phyloP scores from a whole-genome alignment of 2,888 invertebrate species.

The Dryococelus australis region DNA sequence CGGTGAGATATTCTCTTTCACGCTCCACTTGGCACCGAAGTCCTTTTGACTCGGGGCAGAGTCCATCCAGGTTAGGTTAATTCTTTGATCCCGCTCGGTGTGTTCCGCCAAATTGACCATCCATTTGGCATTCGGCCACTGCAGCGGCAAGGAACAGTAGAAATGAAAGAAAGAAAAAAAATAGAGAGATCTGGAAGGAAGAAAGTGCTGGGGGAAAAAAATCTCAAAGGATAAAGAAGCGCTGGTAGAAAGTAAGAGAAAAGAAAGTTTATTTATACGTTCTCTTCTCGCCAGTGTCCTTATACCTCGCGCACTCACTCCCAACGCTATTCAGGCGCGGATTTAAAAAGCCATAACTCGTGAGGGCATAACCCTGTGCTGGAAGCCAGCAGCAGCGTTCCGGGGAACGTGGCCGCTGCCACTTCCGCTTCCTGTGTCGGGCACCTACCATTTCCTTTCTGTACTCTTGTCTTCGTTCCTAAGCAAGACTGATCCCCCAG shows the following conservation, averaged over 20 bases:
- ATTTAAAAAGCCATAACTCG: constrained; percentile 8
- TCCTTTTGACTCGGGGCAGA: constrained; percentile 1
- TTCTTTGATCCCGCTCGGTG: neutral
- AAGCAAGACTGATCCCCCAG: too few relatives aligned
- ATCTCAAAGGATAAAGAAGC: neutral
- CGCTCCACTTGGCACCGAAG: constrained; percentile 1
- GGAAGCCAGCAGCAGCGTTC: neutral
- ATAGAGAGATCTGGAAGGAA: neutral
- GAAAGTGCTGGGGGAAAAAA: too few relatives aligned
- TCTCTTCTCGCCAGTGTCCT: neutral
- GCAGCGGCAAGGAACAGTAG: neutral
- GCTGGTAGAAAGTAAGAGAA: neutral
- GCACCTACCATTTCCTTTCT: neutral
- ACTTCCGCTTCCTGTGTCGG: constrained; percentile 16
- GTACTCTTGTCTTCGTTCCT: too few relatives aligned
- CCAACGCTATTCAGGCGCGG: neutral
- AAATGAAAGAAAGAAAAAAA: neutral
- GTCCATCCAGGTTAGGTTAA: constrained; percentile 16
- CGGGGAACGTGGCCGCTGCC: neutral
- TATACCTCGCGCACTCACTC: neutral
- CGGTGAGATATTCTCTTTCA: neutral
- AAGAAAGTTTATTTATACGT: neutral
- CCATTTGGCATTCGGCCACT: neutral
- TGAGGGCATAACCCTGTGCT: neutral
- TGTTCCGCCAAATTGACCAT: constrained; percentile 10